Base-by-base conservation (phyloP, 2,113 vertebrate species). In the Gasterosteus aculeatus region DNA sequence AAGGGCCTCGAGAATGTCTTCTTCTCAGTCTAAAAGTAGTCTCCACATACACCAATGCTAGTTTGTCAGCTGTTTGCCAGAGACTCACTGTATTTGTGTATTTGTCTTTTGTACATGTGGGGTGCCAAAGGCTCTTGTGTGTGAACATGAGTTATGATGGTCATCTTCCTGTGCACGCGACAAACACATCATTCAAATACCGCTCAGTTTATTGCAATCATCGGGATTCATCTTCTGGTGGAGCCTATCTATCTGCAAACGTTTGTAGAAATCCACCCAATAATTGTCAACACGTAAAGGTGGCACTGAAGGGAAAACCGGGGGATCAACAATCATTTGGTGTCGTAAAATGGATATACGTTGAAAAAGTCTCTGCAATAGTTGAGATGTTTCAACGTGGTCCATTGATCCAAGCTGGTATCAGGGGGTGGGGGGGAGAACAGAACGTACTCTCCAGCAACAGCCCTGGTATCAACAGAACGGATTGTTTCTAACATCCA, bases 21-120 rank as follows among this genome's bases (percentile, higher is more conserved):
- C 22, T 16, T 14, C 51, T 69, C 33, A 57, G 47, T 15, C 78
- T 84, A 85, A 83, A 87, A 85, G 77, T 62, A 87, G 64, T 77
- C 9, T 4, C 2, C 46, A 62, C 31, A 29, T n/a, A 51, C 64
- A 72, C 64, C 41, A 61, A 69, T 15, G 77, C 64, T 80, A 76
- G 66, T 86, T 78, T 38, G 67, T 86, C 78, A 83, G 85, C 54
- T 86, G 84, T n/a, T n/a, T n/a, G n/a, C n/a, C n/a, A 78, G 49
- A 31, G 53, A 56, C 38, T 75, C 42, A 33, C 65, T 62, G 59
- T 61, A 69, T 60, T 66, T 82, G 84, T 76, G 64, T 87, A 53
- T 92, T 89, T 88, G 51, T 61, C 19, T 84, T 82, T 87, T 85
- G 86, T 80, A 79, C 69, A 59, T 63, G 69, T 47, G 70, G 59